Conservation (phyloP, 2,113 vertebrate species). For the Channa maculata region DNA sequence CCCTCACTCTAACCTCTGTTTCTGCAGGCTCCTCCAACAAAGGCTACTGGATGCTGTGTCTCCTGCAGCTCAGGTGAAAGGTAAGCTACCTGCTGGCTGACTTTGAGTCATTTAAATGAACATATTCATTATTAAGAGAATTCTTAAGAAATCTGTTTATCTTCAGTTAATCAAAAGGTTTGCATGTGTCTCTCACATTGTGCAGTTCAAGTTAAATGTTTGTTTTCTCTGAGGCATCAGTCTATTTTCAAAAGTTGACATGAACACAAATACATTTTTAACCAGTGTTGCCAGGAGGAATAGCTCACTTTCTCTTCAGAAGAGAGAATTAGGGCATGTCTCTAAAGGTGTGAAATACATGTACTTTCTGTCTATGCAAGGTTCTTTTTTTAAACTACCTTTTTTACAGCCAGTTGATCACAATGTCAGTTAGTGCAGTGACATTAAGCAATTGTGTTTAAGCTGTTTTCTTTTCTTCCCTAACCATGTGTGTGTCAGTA, state of each 20-base stretch:
- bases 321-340: slow-evolving; percentile 57
- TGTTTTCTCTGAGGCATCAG: slow-evolving; percentile 25
- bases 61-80: slow-evolving; percentile 74
- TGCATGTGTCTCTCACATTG: background rate
- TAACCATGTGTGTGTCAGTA: background rate
- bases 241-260: slow-evolving; percentile 56
- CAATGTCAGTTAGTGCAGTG: background rate
- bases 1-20: slow-evolving; percentile 45
- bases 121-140: too few species aligned
- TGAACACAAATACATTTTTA: slow-evolving; percentile 50
- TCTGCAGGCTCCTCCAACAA: slow-evolving; percentile 52
- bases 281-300: slow-evolving; percentile 35
- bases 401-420: background rate
- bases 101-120: too few species aligned
- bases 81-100: slow-evolving; percentile 58
- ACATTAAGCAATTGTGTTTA: background rate
- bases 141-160: background rate
- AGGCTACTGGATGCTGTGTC: slow-evolving; percentile 72
- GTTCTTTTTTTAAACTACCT: background rate
- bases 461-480: slow-evolving; percentile 1
- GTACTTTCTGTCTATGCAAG: slow-evolving; percentile 17
- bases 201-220: background rate
- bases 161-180: slow-evolving; percentile 25
- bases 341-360: slow-evolving; percentile 31
- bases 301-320: slow-evolving; percentile 30